Conservation (phyloP, 2,797 vertebrate species). For the Gallinago solitaria region DNA sequence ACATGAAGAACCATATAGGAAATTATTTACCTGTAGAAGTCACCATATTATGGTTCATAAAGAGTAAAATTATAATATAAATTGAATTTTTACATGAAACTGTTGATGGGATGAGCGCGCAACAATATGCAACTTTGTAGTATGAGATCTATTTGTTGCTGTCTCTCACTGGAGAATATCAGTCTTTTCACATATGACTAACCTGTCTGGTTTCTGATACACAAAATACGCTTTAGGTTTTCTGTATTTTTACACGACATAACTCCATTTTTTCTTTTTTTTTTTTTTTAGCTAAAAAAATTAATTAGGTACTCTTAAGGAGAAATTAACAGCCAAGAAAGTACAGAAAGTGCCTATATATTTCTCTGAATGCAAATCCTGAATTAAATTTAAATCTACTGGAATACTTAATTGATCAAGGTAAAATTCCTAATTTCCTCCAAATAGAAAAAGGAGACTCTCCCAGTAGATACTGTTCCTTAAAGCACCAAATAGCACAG, state of each 20-base stretch:
- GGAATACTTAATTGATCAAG: background rate
- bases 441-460: background rate
- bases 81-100: background rate
- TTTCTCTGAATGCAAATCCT: background rate
- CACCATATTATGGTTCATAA: fast-evolving
- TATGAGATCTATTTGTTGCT: background rate
- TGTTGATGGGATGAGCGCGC: background rate
- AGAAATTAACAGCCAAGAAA: background rate
- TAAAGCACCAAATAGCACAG: background rate
- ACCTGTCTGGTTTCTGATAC: background rate
- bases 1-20: background rate
- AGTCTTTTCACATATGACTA: background rate
- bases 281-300: background rate
- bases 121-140: background rate
- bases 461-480: background rate
- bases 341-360: background rate
- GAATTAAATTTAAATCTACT: background rate
- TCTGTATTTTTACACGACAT: background rate
- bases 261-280: background rate
- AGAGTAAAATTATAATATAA: background rate
- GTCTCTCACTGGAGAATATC: background rate
- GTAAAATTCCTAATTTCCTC: background rate
- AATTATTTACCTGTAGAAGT: background rate
- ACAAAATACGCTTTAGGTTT: background rate
- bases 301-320: background rate